A percentile compares a stretch with the other conserved stretches of the same genome.
Conservation (phyloP, 2,888 invertebrate species). For the Pammene aurita region DNA sequence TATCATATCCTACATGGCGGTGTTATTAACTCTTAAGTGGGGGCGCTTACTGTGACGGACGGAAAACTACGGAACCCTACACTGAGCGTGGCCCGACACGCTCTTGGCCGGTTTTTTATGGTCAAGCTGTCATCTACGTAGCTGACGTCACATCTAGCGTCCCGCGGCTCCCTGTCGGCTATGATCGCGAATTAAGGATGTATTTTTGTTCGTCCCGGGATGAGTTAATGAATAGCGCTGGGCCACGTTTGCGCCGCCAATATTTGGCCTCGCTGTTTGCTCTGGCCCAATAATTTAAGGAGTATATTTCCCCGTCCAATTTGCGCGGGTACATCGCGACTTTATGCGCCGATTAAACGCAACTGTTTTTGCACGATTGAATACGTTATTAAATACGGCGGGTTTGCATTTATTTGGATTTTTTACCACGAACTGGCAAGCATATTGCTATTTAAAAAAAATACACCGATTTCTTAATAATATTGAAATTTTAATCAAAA, state of each 20-base stretch:
- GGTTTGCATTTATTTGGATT: conserved; percentile 15
- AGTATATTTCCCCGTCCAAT: conserved; percentile 64
- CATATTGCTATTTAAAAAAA: conserved; percentile 4
- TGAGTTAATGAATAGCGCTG: conserved; percentile 64
- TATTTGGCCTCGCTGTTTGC: conserved; percentile 61
- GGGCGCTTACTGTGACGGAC: too few relatives aligned
- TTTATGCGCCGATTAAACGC: conserved; percentile 58
- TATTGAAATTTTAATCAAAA: neutral
- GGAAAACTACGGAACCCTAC: too few relatives aligned
- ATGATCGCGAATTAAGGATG: conserved; percentile 55
- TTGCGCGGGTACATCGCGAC: conserved; percentile 54
- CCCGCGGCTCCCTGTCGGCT: conserved; percentile 35
- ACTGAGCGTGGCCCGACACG: too few relatives aligned
- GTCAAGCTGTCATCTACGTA: too few relatives aligned
- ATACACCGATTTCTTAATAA: neutral
- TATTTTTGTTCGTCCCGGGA: conserved; percentile 56
- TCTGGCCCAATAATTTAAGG: conserved; percentile 68
- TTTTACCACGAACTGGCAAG: neutral
- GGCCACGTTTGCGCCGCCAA: conserved; percentile 56
- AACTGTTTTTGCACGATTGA: conserved; percentile 48
- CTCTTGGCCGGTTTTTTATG: too few relatives aligned
- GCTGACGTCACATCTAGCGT: conserved; percentile 26
- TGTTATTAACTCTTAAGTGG: too few relatives aligned
- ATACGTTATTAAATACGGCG: conserved; percentile 39
- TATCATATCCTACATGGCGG: too few relatives aligned